These are phyloP conservation scores for Conus canariensis DNA, from an alignment of 2,888 invertebrate genomes.

Conservation along the genomic window DNA sequence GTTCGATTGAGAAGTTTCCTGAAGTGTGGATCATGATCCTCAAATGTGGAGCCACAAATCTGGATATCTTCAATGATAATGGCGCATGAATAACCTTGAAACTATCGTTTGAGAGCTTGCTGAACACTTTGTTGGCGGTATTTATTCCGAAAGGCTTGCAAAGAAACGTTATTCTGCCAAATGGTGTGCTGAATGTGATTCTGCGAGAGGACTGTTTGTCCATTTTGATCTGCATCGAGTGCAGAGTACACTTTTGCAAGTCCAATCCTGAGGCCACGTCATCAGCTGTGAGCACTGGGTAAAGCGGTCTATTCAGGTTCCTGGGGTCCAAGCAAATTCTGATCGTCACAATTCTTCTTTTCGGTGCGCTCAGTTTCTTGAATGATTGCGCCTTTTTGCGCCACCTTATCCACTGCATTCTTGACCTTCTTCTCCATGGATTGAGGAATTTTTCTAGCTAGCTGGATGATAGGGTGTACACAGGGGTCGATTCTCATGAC, in stretches of 20 bases:
- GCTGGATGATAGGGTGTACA: constrained; percentile 41
- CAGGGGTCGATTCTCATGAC: constrained; percentile 23
- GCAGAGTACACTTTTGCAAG: constrained; percentile 49
- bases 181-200: constrained; percentile 52
- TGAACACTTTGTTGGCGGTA: neutral
- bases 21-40: no score
- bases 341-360: constrained; percentile 15
- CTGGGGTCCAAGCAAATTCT: constrained; percentile 51
- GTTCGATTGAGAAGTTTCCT: no score
- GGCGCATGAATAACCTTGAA: no score
- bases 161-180: constrained; percentile 40
- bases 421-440: constrained; percentile 41
- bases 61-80: no score
- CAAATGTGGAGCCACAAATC: no score
- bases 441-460: constrained; percentile 41
- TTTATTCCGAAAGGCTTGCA: constrained; percentile 22
- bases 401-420: constrained; percentile 41
- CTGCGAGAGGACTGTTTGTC: constrained; percentile 36
- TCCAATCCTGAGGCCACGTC: constrained; percentile 49
- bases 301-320: constrained; percentile 44
- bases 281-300: constrained; percentile 49
- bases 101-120: no score
- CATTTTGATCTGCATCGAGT: constrained; percentile 48
- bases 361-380: constrained; percentile 44
- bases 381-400: constrained; percentile 39